Percentiles rank a stretch among this genome's conserved stretches.
Conservation (phyloP, 2,113 vertebrate species). For the Thamnaconus septentrionalis region DNA sequence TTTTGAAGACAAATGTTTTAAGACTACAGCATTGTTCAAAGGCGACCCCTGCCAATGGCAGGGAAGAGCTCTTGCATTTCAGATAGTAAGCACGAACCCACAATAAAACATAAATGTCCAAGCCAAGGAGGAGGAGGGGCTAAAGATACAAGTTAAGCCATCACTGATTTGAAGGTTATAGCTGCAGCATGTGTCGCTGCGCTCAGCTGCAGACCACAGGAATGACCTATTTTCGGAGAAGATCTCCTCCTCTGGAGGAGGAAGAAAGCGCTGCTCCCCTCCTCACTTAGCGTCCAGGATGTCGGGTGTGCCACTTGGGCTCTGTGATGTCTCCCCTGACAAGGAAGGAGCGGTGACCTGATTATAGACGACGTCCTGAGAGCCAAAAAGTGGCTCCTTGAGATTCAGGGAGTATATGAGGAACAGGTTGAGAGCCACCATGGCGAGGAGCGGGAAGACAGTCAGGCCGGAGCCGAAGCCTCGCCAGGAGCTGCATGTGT, state of each 20-base stretch:
- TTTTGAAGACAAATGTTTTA: constrained; percentile 61
- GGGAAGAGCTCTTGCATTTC: constrained; percentile 52
- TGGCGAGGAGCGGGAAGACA: constrained; percentile 73
- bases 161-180: constrained; percentile 63
- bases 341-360: constrained; percentile 66
- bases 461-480: constrained; percentile 78
- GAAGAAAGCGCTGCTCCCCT: constrained; percentile 56
- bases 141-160: constrained; percentile 61
- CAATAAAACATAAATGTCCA: constrained; percentile 40
- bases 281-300: constrained; percentile 38
- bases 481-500: constrained; percentile 70
- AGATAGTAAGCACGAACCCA: constrained; percentile 71
- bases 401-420: constrained; percentile 66
- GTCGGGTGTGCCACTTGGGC: constrained; percentile 28
- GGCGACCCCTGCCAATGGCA: constrained; percentile 37
- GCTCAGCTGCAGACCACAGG: constrained; percentile 71
- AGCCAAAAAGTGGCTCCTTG: constrained; percentile 56
- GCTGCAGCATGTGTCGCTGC: constrained; percentile 64
- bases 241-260: constrained; percentile 60
- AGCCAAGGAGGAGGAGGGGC: constrained; percentile 51
- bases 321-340: constrained; percentile 57
- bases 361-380: constrained; percentile 56
- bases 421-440: constrained; percentile 75
- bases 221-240: constrained; percentile 73
- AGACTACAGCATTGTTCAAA: constrained; percentile 65